Evolutionary conservation across 2,797 vertebrate genomes (phyloP).

Genomic region (Triplophysa yarkandensis): DNA sequence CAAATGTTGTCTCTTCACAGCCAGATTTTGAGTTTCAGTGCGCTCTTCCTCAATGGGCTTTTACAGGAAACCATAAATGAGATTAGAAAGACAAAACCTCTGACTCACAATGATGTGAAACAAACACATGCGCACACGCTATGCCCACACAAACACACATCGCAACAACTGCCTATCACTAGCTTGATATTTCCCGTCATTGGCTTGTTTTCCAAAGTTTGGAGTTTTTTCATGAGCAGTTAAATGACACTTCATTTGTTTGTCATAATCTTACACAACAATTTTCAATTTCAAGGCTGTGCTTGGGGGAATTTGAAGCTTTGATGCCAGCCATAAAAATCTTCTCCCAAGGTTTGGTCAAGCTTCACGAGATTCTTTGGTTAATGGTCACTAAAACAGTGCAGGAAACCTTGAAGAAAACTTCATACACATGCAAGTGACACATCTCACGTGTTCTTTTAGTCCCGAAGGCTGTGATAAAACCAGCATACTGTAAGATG

Average conservation of each 20-base stretch:
- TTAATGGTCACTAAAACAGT: neutral
- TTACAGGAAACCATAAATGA: constrained; percentile 30
- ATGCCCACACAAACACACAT: constrained; percentile 1
- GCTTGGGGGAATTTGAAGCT: neutral
- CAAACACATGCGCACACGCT: neutral
- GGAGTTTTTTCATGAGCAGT: neutral
- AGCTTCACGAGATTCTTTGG: constrained; percentile 1
- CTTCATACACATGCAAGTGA: neutral
- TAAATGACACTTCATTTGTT: neutral
- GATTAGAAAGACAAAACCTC: neutral
- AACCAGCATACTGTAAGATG: neutral
- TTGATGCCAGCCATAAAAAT: constrained; percentile 7
- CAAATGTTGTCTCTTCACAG: constrained; percentile 12
- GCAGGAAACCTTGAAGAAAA: neutral
- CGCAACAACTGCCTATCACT: neutral
- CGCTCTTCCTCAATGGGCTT: constrained; percentile 14
- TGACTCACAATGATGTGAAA: constrained; percentile 37
- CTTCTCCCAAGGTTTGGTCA: neutral
- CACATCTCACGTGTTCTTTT: neutral
- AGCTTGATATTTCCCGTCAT: neutral
- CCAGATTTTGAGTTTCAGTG: constrained; percentile 27
- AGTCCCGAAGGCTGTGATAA: neutral
- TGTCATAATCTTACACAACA: neutral
- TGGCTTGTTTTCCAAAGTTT: neutral
- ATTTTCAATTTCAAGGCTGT: neutral